phyloP scores from a whole-genome alignment of 1,140 invertebrate species.

The Drosophila kikkawai region DNA sequence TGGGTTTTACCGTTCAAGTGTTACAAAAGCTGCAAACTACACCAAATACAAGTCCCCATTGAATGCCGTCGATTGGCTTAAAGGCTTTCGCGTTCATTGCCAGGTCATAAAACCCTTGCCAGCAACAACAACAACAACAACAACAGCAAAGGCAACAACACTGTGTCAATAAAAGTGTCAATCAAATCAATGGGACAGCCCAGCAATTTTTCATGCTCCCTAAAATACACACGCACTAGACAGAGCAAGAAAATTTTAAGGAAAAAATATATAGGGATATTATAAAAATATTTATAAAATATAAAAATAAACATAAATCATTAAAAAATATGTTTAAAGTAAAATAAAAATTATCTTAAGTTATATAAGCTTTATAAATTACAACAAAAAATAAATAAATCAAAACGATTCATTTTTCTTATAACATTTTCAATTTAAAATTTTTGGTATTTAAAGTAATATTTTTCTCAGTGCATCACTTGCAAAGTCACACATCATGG shows the following conservation, averaged over 20 bases:
- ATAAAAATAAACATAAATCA: no score
- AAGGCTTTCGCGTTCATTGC: constrained; percentile 53
- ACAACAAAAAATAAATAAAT: no score
- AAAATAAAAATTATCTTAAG: no score
- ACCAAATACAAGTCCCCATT: constrained; percentile 8
- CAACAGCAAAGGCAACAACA: constrained; percentile 59
- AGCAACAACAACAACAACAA: constrained; percentile 9
- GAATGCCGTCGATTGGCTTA: constrained; percentile 49
- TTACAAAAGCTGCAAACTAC: constrained; percentile 31
- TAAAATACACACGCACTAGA: constrained; percentile 5
- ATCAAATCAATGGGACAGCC: constrained; percentile 77
- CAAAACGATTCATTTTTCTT: no score
- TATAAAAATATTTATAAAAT: background rate
- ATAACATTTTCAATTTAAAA: no score
- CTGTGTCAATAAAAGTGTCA: constrained; percentile 80
- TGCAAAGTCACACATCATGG: background rate
- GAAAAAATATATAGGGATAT: background rate
- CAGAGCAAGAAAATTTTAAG: background rate
- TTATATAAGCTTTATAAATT: no score
- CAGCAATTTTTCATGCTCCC: constrained; percentile 65
- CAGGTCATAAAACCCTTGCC: constrained; percentile 75
- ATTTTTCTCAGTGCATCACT: background rate
- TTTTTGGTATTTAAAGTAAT: background rate
- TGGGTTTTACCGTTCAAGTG: constrained; percentile 21
- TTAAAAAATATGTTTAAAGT: no score